phyloP scores from a whole-genome alignment of 2,113 vertebrate species.

The Gadus macrocephalus region DNA sequence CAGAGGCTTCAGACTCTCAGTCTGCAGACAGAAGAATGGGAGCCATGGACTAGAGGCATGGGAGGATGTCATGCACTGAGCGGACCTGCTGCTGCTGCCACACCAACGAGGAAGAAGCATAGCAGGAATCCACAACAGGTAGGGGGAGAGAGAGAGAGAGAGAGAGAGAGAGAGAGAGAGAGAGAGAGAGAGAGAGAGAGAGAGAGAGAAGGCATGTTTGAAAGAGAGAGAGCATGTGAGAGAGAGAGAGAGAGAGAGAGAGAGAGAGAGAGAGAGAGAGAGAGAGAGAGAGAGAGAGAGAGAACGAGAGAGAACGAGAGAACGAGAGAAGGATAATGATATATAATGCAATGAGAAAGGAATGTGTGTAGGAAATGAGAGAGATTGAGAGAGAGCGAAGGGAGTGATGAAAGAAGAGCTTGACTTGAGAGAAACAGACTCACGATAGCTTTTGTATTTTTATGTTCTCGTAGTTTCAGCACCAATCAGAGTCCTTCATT shows the following conservation, averaged over 20 bases:
- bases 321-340: background rate
- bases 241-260: background rate
- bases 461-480: background rate
- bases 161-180: constrained; percentile 10
- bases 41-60: constrained; percentile 33
- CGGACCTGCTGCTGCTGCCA: background rate
- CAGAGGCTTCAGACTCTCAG: constrained; percentile 16
- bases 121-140: constrained; percentile 43
- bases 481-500: background rate
- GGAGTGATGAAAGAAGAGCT: too few relatives aligned
- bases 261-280: background rate
- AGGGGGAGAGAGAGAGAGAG: constrained; percentile 22
- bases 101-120: constrained; percentile 9
- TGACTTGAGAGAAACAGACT: too few relatives aligned
- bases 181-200: constrained; percentile 8
- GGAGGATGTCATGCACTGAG: constrained; percentile 2
- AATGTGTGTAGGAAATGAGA: background rate
- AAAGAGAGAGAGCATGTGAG: too few relatives aligned
- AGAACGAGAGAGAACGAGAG: background rate
- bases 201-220: too few relatives aligned
- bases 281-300: too few relatives aligned
- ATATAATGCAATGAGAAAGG: background rate
- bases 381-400: too few relatives aligned
- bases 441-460: background rate
- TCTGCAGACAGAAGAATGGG: constrained; percentile 45